Evolutionary conservation across 2,888 invertebrate genomes (phyloP), one percentile per base, ranked within the genome.

Genomic region (Acanthacorydalis orientalis): DNA sequence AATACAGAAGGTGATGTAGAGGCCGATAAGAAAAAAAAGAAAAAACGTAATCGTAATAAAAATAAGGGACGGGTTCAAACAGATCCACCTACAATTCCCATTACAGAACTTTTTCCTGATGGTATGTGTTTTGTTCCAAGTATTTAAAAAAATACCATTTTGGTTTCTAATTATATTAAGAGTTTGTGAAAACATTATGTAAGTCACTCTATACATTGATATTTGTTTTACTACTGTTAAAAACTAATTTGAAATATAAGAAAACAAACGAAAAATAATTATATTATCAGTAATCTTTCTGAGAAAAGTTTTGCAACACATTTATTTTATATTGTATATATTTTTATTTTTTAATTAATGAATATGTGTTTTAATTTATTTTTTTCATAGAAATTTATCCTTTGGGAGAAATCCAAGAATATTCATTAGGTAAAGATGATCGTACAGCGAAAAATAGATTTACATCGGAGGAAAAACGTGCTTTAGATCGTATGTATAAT

Each of bases 391-490:
- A 74, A 41, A 69, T 74, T 57, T 96, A 77, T 63, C 97, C 97
- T 0, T 77, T 85, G 59, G 96, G 96, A 15, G 81, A 96, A 68
- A 85, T 91, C 50, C 75, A 83, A 74, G 83, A 91, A 49, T 86
- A 96, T 72, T 72, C 74, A 10, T 74, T 73, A 7, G 74, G 78
- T 7, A 73, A 79, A 52, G 90, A 92, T 67, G 85, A 86, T 55
- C 78, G 82, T 53, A 88, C 83, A 47, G 92, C 93, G 2, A 86
- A 81, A 59, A 83, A 92, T 58, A 77, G 95, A 39, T 85, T 86
- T 59, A 75, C 82, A 0, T 83, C 79, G 53, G 88, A 88, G 60
- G 91, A 90, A 60, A 95, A 96, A 59, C 77, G 84, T 54, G 87
- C 92, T 4, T 64, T 95, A 31, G 97, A 99, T 63, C 73, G 83